Conservation (phyloP, 2,797 vertebrate genomes). For the Pteronotus mesoamericanus region DNA sequence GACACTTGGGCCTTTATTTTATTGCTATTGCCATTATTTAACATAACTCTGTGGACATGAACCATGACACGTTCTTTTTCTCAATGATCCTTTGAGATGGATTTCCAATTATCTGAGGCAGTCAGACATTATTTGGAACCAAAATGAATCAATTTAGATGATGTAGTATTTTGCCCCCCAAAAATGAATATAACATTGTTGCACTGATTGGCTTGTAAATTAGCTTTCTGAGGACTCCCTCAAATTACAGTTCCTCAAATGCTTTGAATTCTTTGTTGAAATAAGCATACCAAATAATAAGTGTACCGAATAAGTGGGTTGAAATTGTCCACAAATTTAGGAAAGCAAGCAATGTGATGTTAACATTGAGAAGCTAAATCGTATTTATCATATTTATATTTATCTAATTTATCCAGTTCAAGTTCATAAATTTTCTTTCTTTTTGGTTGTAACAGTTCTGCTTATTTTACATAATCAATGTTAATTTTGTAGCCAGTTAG, state of each 20-base stretch:
- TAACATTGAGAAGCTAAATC: not conserved
- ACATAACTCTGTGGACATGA: not conserved
- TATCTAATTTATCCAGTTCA: not conserved
- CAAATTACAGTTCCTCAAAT: not conserved
- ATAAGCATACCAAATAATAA: not conserved
- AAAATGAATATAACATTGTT: constrained; percentile 16
- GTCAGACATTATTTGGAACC: not conserved
- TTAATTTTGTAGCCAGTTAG: constrained; percentile 32
- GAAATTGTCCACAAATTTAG: constrained; percentile 5
- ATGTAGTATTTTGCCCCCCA: not conserved
- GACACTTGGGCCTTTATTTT: not conserved
- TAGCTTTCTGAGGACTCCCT: not conserved
- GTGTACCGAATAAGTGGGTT: not conserved
- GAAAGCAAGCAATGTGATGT: not conserved
- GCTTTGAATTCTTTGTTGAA: constrained; percentile 7
- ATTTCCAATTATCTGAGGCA: not conserved
- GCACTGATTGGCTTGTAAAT: not conserved
- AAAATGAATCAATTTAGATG: not conserved
- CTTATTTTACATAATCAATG: constrained; percentile 7
- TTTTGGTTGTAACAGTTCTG: not conserved
- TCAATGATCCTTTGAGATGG: not conserved
- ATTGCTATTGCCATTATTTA: constrained; percentile 14
- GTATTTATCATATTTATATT: not conserved
- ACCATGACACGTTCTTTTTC: not conserved
- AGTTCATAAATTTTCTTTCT: not conserved